phyloP scores from a whole-genome alignment of 2,797 vertebrate genomes.

The Ctenochaetus hawaiiensis region DNA sequence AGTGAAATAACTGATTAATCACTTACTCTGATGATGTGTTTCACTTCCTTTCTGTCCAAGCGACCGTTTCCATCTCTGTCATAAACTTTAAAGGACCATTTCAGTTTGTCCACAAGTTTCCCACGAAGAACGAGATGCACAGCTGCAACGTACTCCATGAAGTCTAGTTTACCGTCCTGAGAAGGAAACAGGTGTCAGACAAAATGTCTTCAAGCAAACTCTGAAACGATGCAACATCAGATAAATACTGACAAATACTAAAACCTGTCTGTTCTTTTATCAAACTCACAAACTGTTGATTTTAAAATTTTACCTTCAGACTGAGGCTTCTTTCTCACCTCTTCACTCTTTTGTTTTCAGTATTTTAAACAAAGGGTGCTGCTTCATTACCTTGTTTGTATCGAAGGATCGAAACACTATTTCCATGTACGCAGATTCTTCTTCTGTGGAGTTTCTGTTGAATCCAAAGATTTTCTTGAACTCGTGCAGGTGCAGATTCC shows the following conservation, averaged over 20 bases:
- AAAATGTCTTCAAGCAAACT: rapidly evolving
- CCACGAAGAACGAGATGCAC: slow-evolving; percentile 81
- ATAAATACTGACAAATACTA: neutral
- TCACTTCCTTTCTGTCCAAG: slow-evolving; percentile 77
- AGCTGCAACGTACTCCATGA: slow-evolving; percentile 82
- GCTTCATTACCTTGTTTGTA: slow-evolving; percentile 72
- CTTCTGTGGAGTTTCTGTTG: slow-evolving; percentile 59
- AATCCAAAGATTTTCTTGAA: slow-evolving; percentile 84
- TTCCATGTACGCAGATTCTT: slow-evolving; percentile 79
- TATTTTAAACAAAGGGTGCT: neutral
- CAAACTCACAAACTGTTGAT: neutral
- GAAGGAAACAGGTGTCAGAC: neutral
- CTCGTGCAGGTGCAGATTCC: slow-evolving; percentile 80
- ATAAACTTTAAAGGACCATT: slow-evolving; percentile 85
- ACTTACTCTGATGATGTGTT: slow-evolving; percentile 67
- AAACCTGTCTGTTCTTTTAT: neutral
- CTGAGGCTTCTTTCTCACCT: too few species aligned
- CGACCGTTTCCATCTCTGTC: slow-evolving; percentile 81
- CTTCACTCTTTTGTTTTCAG: too few species aligned
- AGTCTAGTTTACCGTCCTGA: slow-evolving; percentile 80
- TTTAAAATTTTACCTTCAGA: neutral
- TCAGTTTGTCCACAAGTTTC: slow-evolving; percentile 81
- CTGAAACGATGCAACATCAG: too few species aligned
- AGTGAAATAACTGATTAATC: neutral
- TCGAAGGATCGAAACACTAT: slow-evolving; percentile 81